A percentile compares a stretch with the other conserved stretches of the same genome.
phyloP scores from a whole-genome alignment of 2,113 vertebrate species.

The Pontoporia blainvillei region DNA sequence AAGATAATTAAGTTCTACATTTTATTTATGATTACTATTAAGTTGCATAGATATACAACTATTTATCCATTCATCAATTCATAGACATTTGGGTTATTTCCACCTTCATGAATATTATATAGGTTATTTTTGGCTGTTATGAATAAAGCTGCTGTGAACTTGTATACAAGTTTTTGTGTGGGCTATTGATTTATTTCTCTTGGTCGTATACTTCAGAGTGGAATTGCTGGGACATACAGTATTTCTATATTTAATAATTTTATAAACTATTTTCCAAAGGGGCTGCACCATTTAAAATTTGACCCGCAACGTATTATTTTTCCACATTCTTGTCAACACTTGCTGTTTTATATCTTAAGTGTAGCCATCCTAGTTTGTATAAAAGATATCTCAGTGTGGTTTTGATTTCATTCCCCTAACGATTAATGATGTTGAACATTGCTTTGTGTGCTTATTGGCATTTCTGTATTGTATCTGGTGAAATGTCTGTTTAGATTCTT shows the following conservation, averaged over 20 bases:
- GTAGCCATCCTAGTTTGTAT: not conserved
- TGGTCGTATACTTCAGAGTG: not conserved
- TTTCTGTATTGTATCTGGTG: not conserved
- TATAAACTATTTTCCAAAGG: not conserved
- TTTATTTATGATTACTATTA: not conserved
- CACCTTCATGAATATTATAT: not conserved
- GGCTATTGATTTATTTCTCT: not conserved
- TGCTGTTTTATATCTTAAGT: not conserved
- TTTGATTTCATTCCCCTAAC: not conserved
- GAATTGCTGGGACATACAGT: not conserved
- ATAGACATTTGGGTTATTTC: not conserved
- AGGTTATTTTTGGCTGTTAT: not conserved
- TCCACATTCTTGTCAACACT: not conserved
- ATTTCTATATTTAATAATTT: not conserved
- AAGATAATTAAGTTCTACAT: not conserved
- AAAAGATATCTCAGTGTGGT: not conserved
- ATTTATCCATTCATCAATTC: not conserved
- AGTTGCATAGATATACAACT: not conserved
- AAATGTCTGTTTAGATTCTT: not conserved
- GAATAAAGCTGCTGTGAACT: not conserved
- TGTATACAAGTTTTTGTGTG: not conserved
- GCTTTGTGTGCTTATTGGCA: not conserved
- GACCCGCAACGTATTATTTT: not conserved
- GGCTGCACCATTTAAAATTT: not conserved
- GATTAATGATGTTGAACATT: not conserved